Conservation (phyloP, 2,113 vertebrate species). For the Polypterus senegalus region DNA sequence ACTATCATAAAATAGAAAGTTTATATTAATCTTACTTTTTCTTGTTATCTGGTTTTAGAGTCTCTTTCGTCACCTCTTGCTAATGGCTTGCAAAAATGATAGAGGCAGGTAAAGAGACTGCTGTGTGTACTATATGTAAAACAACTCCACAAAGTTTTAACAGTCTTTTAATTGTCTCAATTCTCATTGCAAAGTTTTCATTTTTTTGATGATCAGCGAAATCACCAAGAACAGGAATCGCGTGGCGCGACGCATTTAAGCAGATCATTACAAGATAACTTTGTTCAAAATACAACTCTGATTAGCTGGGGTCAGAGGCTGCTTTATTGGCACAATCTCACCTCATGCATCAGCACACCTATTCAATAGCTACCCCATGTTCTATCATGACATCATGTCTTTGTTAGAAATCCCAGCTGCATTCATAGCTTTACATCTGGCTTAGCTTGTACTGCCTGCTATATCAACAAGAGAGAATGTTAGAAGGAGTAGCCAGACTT, state of each 20-base stretch:
- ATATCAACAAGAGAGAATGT: conserved; percentile 44
- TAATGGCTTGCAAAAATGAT: background rate
- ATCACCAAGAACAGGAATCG: conserved; percentile 46
- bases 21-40: no score
- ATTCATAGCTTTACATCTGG: conserved; percentile 52
- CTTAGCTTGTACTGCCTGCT: conserved; percentile 45
- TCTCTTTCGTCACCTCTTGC: no score
- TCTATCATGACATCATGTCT: conserved; percentile 84
- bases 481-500: conserved; percentile 35
- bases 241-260: conserved; percentile 49
- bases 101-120: background rate
- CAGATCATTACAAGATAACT: conserved; percentile 73
- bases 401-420: conserved; percentile 69
- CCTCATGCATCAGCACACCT: conserved; percentile 69
- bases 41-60: no score
- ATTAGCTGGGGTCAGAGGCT: conserved; percentile 56
- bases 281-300: conserved; percentile 67
- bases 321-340: conserved; percentile 62
- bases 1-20: no score
- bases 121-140: background rate
- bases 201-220: conserved; percentile 42
- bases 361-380: conserved; percentile 65
- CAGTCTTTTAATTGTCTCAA: conserved; percentile 2
- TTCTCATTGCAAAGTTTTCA: conserved; percentile 9
- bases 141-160: conserved; percentile 1